Conservation (phyloP, 1,140 invertebrate genomes). For the Babylonia areolata region DNA sequence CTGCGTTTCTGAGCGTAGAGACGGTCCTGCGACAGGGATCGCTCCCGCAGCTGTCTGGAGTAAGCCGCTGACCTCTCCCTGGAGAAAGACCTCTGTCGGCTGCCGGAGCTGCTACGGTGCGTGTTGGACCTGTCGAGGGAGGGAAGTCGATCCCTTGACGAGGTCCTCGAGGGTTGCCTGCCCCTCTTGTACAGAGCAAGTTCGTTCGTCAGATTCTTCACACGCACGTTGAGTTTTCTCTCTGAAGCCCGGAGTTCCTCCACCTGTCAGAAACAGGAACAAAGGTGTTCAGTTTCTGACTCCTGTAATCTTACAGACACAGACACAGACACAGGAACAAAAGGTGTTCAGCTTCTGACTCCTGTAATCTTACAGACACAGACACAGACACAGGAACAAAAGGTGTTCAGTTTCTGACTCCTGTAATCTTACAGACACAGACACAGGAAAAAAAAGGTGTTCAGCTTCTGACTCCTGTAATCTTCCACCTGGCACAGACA, state of each 20-base stretch:
- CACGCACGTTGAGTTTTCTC: slow-evolving; percentile 70
- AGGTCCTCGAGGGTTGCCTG: slow-evolving; percentile 24
- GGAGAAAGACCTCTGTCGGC: slow-evolving; percentile 51
- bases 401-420: too few species aligned
- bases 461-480: too few species aligned
- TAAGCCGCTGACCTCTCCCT: slow-evolving; percentile 40
- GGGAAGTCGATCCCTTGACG: slow-evolving; percentile 25
- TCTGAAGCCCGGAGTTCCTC: slow-evolving; percentile 74
- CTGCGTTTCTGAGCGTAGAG: slow-evolving; percentile 45
- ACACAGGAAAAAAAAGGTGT: too few species aligned
- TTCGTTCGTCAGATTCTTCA: slow-evolving; percentile 75
- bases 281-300: not conserved
- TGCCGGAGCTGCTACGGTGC: slow-evolving; percentile 45
- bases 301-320: too few species aligned
- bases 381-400: too few species aligned
- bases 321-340: too few species aligned
- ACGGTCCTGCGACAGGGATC: slow-evolving; percentile 60
- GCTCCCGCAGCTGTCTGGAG: slow-evolving; percentile 44
- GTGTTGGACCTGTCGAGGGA: slow-evolving; percentile 27
- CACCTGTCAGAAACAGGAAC: slow-evolving; percentile 56
- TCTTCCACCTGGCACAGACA: too few species aligned
- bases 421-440: too few species aligned
- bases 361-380: too few species aligned
- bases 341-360: too few species aligned
- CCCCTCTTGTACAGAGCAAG: slow-evolving; percentile 70